Conservation (phyloP, 2,888 invertebrate genomes). For the Eulithis testata region DNA sequence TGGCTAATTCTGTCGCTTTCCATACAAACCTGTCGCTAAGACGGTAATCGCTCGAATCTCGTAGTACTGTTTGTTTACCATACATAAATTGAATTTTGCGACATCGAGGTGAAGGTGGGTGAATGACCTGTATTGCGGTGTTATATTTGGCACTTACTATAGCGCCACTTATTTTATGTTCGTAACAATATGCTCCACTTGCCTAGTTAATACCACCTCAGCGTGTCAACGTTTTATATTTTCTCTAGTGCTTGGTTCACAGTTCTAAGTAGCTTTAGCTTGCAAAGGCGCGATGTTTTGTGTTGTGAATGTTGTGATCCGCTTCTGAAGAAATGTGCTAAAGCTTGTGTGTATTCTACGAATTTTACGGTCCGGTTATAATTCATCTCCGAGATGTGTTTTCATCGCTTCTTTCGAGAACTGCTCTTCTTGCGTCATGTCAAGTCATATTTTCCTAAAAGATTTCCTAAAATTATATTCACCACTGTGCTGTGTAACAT, state of each 20-base stretch:
- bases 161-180: conserved; percentile 34
- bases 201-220: conserved; percentile 34
- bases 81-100: too few relatives aligned
- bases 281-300: conserved; percentile 7
- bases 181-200: conserved; percentile 40
- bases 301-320: conserved; percentile 6
- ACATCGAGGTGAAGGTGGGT: too few relatives aligned
- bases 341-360: conserved; percentile 19
- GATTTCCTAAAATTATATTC: conserved; percentile 1
- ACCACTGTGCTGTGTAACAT: background rate
- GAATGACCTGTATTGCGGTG: too few relatives aligned
- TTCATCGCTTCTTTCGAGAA: conserved; percentile 11
- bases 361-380: conserved; percentile 16
- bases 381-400: conserved; percentile 9
- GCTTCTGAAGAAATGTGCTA: conserved; percentile 14
- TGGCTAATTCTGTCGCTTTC: too few relatives aligned
- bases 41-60: too few relatives aligned
- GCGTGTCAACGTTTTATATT: conserved; percentile 19
- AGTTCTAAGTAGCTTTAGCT: conserved; percentile 15
- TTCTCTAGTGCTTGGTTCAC: conserved; percentile 19
- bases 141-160: too few relatives aligned
- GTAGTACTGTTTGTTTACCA: too few relatives aligned
- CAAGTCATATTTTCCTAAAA: conserved; percentile 10
- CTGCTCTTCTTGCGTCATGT: conserved; percentile 10
- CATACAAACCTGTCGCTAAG: too few relatives aligned